A percentile compares a stretch with the other conserved stretches of the same genome.
phyloP scores from a whole-genome alignment of 2,888 invertebrate species.

The Cepaea hortensis region DNA sequence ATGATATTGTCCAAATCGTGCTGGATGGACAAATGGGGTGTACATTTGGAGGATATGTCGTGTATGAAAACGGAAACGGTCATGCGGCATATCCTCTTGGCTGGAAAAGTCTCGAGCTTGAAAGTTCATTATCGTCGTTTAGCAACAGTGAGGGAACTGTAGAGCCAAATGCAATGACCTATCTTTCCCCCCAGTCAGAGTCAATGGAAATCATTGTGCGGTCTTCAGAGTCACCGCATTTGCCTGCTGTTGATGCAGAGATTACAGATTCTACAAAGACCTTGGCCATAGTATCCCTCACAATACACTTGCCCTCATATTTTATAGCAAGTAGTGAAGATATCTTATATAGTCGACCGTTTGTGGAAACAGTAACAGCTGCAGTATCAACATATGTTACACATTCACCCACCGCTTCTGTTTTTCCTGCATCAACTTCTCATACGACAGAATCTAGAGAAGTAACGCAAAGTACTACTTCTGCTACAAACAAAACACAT shows the following conservation, averaged over 20 bases:
- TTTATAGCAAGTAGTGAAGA: neutral
- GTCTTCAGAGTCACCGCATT: neutral
- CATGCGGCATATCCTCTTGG: neutral
- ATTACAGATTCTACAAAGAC: neutral
- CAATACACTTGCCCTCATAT: neutral
- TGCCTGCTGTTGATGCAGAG: too few relatives aligned
- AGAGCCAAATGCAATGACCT: too few relatives aligned
- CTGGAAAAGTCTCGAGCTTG: neutral
- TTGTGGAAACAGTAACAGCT: neutral
- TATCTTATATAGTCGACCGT: neutral
- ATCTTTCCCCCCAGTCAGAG: too few relatives aligned
- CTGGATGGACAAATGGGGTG: neutral
- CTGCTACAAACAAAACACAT: neutral
- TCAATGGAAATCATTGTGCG: neutral
- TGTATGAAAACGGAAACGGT: neutral
- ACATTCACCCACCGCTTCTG: neutral
- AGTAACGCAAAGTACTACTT: neutral
- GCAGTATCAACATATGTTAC: neutral
- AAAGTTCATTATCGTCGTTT: neutral
- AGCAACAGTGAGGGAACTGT: neutral
- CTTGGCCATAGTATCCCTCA: neutral
- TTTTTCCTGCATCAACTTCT: neutral
- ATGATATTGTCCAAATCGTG: neutral
- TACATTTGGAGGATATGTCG: conserved; percentile 7
- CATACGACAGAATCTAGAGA: too few relatives aligned